These are phyloP conservation scores for Malurus elegans DNA, from an alignment of 2,113 vertebrate species.

Conservation along the genomic window DNA sequence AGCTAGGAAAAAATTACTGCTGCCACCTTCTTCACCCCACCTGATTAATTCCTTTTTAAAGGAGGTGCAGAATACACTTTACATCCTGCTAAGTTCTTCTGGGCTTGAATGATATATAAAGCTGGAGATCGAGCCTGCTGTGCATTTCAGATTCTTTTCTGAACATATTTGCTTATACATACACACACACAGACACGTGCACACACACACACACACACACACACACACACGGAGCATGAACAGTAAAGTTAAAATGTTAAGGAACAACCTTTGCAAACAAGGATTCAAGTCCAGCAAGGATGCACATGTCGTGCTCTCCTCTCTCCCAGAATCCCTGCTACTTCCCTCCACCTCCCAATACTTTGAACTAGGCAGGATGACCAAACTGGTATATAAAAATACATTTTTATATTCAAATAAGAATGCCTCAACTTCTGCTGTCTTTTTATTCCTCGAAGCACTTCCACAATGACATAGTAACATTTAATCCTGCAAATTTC, in stretches of 20 bases:
- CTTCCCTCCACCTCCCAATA: not conserved
- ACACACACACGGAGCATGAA: not conserved
- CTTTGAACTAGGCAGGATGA: not conserved
- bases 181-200: not conserved
- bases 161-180: not conserved
- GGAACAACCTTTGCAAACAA: not conserved
- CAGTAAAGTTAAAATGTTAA: constrained; percentile 4
- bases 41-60: not conserved
- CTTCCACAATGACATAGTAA: not conserved
- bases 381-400: not conserved
- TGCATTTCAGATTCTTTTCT: not conserved
- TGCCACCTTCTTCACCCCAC: not conserved
- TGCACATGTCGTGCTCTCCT: not conserved
- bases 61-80: not conserved
- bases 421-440: not conserved
- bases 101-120: not conserved
- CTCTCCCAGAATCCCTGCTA: not conserved
- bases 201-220: not conserved
- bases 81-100: not conserved
- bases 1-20: not conserved
- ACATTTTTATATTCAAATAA: not conserved
- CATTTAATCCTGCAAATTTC: not conserved
- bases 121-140: not conserved
- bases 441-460: not conserved
- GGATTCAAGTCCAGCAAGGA: not conserved